Conservation (phyloP, 2,113 vertebrate species). For the Sphaerodactylus townsendi region DNA sequence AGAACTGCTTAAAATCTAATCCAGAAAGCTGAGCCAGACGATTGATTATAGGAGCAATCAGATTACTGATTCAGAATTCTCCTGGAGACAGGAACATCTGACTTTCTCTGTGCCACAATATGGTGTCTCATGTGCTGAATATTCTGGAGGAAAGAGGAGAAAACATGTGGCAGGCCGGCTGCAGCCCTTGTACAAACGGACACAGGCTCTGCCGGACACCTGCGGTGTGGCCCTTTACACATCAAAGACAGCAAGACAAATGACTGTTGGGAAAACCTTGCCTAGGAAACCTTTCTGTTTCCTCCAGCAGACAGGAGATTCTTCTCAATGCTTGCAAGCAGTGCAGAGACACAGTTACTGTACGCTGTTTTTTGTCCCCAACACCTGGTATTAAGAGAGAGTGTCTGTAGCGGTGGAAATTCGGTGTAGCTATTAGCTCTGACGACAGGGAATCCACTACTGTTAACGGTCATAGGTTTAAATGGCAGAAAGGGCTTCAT, state of each 20-base stretch:
- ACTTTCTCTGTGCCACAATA: not conserved
- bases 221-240: not conserved
- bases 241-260: not conserved
- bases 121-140: not conserved
- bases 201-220: not conserved
- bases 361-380: too few relatives aligned
- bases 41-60: not conserved
- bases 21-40: not conserved
- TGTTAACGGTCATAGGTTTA: too few relatives aligned
- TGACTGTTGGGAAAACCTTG: not conserved
- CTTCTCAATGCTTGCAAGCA: not conserved
- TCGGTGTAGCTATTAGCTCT: too few relatives aligned
- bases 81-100: not conserved
- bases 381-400: too few relatives aligned
- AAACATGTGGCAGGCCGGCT: not conserved
- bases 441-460: too few relatives aligned
- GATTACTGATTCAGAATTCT: too few relatives aligned
- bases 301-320: not conserved
- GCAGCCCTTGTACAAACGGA: not conserved
- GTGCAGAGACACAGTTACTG: too few relatives aligned
- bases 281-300: too few relatives aligned
- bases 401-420: too few relatives aligned
- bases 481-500: too few relatives aligned
- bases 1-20: slow-evolving; percentile 12
- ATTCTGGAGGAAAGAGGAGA: not conserved